These are phyloP conservation scores for Lasioglossum albipes DNA, from an alignment of 1,140 invertebrate genomes.

Conservation along the genomic window DNA sequence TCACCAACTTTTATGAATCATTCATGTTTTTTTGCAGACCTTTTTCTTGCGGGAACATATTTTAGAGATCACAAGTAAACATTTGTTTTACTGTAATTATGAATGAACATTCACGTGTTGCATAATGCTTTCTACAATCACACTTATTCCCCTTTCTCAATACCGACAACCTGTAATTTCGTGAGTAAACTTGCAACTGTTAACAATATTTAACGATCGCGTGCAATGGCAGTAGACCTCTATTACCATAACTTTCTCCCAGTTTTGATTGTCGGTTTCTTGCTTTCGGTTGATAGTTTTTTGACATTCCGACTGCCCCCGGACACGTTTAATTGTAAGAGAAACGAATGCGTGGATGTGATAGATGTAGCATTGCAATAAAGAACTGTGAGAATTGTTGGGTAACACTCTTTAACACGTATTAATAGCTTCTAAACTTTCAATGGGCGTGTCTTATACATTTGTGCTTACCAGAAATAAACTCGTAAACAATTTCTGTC, in stretches of 20 bases:
- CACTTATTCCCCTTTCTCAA: background rate
- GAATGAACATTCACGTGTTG: background rate
- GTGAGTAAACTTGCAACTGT: background rate
- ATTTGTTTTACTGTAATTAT: background rate
- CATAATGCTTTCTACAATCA: background rate
- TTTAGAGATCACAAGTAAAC: no score
- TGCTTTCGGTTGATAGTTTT: background rate
- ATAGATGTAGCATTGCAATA: background rate
- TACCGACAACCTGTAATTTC: background rate
- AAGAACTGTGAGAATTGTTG: background rate
- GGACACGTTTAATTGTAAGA: background rate
- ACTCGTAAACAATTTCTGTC: no score
- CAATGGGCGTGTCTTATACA: no score
- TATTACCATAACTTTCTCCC: background rate
- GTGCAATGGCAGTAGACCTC: background rate
- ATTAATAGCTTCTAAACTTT: no score
- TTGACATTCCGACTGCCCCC: background rate
- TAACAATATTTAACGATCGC: conserved; percentile 4
- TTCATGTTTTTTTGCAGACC: no score
- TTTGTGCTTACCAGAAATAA: no score
- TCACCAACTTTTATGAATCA: no score
- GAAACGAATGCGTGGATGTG: background rate
- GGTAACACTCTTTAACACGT: background rate
- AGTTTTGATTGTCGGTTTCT: background rate
- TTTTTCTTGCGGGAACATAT: no score